These are phyloP conservation scores for Mus musculus DNA, from an alignment of 2,113 vertebrate species.

Conservation along the genomic window DNA sequence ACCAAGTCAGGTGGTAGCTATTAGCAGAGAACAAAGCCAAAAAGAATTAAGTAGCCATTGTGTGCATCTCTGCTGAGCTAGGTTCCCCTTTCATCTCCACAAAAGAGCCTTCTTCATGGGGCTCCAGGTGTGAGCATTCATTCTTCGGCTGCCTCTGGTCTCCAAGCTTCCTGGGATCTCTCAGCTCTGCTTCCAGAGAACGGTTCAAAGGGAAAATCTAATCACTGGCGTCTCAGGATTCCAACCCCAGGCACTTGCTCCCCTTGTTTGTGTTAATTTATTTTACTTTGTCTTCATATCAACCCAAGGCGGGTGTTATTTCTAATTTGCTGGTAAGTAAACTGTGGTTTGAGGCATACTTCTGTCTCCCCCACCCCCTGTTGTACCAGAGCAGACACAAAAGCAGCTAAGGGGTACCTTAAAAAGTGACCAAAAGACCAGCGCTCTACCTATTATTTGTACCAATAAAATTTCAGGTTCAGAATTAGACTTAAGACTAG, in stretches of 20 bases:
- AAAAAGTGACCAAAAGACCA: background rate
- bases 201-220: background rate
- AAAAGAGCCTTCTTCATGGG: background rate
- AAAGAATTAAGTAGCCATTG: background rate
- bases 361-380: background rate
- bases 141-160: background rate
- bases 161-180: background rate
- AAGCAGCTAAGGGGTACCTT: background rate
- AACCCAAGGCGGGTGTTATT: background rate
- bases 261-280: background rate
- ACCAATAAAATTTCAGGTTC: background rate
- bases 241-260: background rate
- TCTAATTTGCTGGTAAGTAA: slow-evolving; percentile 18
- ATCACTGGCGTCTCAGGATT: background rate
- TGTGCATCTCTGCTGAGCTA: background rate
- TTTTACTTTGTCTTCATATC: background rate
- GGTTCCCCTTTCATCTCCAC: background rate
- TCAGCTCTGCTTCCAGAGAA: background rate
- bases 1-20: background rate
- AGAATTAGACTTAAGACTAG: background rate
- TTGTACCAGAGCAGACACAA: background rate
- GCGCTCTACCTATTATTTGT: background rate
- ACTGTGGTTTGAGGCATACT: background rate
- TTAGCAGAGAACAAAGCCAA: background rate
- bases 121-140: background rate